phyloP scores from a whole-genome alignment of 2,113 vertebrate genomes.

The Clarias gariepinus region DNA sequence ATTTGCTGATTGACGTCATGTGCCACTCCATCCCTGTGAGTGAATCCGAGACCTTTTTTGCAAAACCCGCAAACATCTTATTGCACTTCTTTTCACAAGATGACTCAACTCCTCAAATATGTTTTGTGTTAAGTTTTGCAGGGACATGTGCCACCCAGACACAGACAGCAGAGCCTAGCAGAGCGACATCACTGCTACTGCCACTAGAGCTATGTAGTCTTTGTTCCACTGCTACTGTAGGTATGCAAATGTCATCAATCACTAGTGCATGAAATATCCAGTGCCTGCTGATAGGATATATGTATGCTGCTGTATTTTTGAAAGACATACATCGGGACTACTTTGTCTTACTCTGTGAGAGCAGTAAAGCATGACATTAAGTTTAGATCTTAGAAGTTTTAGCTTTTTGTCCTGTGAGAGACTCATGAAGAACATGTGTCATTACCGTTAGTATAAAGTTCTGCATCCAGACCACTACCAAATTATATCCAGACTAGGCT shows the following conservation, averaged over 20 bases:
- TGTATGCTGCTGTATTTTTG: not conserved
- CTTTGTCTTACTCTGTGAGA: not conserved
- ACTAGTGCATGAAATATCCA: not conserved
- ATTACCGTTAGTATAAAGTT: slow-evolving; percentile 54
- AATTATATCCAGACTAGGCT: slow-evolving; percentile 60
- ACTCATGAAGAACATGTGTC: slow-evolving; percentile 55
- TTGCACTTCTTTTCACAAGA: slow-evolving; percentile 53
- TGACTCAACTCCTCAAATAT: slow-evolving; percentile 64
- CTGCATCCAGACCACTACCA: slow-evolving; percentile 57
- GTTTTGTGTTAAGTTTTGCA: slow-evolving; percentile 64
- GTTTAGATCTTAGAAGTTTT: not conserved
- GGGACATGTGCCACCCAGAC: slow-evolving; percentile 65
- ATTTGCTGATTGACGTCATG: slow-evolving; percentile 11
- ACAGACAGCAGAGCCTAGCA: slow-evolving; percentile 55
- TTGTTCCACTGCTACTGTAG: not conserved
- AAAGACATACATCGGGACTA: not conserved
- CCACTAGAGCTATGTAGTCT: not conserved
- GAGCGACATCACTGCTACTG: not conserved
- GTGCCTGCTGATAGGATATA: not conserved
- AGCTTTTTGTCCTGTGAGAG: not conserved
- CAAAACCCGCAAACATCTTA: slow-evolving; percentile 54
- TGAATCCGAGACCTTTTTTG: not conserved
- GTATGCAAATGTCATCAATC: not conserved
- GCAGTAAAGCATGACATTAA: not conserved
- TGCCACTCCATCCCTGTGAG: not conserved